Evolutionary conservation across 2,113 vertebrate genomes (phyloP).

Genomic region (Sciurus niger): DNA sequence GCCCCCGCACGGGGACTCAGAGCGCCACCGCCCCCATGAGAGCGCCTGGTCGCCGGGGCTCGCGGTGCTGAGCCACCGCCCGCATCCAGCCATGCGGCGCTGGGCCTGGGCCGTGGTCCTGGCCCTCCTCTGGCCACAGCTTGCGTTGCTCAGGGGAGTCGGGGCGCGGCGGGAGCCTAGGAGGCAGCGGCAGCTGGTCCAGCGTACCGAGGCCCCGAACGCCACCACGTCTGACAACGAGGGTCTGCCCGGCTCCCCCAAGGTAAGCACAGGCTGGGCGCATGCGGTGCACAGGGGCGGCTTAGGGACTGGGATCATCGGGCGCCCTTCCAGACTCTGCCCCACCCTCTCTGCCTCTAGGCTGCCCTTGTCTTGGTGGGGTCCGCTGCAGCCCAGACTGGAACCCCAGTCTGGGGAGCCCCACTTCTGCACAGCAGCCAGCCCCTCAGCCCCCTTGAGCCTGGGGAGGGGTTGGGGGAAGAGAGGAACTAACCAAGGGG

Average conservation of each 20-base stretch:
- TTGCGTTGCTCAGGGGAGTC: constrained; percentile 86
- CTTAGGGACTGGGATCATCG: background rate
- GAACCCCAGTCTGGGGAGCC: too few species aligned
- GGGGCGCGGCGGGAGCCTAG: constrained; percentile 92
- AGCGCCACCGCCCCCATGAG: background rate
- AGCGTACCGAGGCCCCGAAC: constrained; percentile 91
- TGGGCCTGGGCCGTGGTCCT: constrained; percentile 90
- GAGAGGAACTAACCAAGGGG: too few species aligned
- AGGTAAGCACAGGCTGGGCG: constrained; percentile 88
- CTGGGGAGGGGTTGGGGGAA: background rate
- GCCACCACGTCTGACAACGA: constrained; percentile 92
- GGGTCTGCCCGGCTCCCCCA: constrained; percentile 89
- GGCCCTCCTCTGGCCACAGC: constrained; percentile 92
- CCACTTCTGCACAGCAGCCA: too few species aligned
- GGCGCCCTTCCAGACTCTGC: background rate
- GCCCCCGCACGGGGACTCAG: constrained; percentile 4
- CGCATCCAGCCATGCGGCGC: constrained; percentile 79
- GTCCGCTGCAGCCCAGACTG: accelerated
- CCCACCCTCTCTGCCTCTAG: accelerated
- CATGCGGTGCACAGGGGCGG: background rate
- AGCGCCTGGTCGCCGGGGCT: background rate
- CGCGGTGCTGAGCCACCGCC: background rate
- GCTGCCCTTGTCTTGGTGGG: background rate
- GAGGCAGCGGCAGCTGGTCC: constrained; percentile 89
- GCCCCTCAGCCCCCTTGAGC: too few species aligned